Percentiles rank a stretch among this genome's conserved stretches.
phyloP scores from a whole-genome alignment of 2,888 invertebrate species.

The Pyralis farinalis region DNA sequence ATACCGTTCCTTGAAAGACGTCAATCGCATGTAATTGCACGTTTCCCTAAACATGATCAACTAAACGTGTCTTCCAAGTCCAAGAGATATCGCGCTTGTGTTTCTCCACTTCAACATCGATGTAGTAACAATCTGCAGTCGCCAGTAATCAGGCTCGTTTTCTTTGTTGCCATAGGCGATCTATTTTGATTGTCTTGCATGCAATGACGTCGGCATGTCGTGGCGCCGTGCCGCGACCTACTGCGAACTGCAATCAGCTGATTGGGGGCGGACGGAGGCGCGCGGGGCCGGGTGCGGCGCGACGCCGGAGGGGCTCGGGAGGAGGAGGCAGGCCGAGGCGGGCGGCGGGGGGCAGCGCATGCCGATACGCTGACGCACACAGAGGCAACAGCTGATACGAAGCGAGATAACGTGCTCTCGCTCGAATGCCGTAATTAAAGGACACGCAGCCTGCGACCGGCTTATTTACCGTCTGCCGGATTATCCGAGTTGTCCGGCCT shows the following conservation, averaged over 20 bases:
- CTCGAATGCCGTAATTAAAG: constrained; percentile 20
- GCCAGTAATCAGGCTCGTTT: not conserved
- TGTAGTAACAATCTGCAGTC: not conserved
- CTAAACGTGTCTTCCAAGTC: no score
- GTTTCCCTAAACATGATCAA: not conserved
- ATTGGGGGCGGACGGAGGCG: constrained; percentile 46
- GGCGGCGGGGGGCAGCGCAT: constrained; percentile 26
- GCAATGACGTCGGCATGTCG: constrained; percentile 15
- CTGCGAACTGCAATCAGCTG: constrained; percentile 72
- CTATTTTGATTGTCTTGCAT: constrained; percentile 5
- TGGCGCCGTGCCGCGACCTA: constrained; percentile 42
- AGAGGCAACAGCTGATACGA: constrained; percentile 41
- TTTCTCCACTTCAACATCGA: not conserved
- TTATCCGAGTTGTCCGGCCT: not conserved
- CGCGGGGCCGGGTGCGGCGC: constrained; percentile 15
- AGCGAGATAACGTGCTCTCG: constrained; percentile 27
- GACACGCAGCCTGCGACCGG: constrained; percentile 18
- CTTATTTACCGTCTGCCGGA: constrained; percentile 14
- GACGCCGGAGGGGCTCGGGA: no score
- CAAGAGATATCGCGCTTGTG: not conserved
- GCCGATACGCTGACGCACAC: constrained; percentile 23
- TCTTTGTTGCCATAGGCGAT: not conserved
- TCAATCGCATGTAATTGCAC: not conserved
- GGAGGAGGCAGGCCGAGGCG: constrained; percentile 25
- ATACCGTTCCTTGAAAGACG: not conserved